Base-by-base conservation (phyloP, 2,113 vertebrate genomes). In the Sphaerodactylus townsendi region DNA sequence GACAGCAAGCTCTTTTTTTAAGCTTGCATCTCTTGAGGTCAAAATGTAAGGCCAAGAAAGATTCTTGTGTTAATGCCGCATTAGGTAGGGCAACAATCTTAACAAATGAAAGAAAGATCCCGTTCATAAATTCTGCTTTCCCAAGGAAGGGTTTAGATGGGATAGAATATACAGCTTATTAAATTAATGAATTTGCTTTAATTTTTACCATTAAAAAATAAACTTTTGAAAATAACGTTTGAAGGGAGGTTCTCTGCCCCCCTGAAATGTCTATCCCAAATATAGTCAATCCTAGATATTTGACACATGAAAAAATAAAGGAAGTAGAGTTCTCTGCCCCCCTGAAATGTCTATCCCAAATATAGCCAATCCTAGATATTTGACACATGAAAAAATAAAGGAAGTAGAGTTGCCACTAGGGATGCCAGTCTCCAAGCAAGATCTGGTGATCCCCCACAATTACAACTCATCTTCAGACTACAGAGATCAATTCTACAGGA, bases 31-130 rank as follows among this genome's bases (percentile, higher is more conserved):
- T 14, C 19, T 56, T 64, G 3, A 23, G 66, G 71, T 84, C 74
- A 93, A 84, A 81, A 65, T 66, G 46, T 46, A 59, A 92, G 28
- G 17, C 46, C 69, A 78, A 90, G n/a, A 73, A 0, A 5, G 73
- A 88, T 50, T 41, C 80, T 17, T 79, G 39, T 48, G 41, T 93
- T 91, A 80, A 82, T 69, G 25, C 64, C 1, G n/a, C 81, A 85
- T 56, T 83, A 30, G 1, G 77, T 80, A 86, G 77, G 41, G 39
- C 93, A 92, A 86, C 70, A 14, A 21, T 25, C 37, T 70, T 86
- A 72, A 59, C 56, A 62, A 88, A 87, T 6, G 66, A 76, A 85
- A 84, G 71, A 30, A 9, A 80, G 77, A 10, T 5, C 17, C 56
- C 64, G 53, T 62, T 44, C 68, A 72, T 44, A n/a, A 41, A 3